Conservation (phyloP, 2,113 vertebrate genomes). For the Collichthys lucidus region DNA sequence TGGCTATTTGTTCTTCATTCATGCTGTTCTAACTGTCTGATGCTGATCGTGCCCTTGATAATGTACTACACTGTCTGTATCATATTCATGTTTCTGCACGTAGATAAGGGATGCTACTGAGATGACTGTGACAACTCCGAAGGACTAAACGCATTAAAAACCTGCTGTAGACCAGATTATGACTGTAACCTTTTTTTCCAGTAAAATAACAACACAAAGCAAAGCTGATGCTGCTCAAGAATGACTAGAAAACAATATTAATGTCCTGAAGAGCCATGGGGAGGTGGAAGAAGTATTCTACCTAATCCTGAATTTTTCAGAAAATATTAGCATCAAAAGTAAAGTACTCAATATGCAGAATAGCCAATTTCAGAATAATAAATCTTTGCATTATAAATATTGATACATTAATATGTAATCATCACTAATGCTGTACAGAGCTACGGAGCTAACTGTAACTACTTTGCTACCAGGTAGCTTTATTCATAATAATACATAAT, state of each 20-base stretch:
- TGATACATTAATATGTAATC: too few species aligned
- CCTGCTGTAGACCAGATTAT: background rate
- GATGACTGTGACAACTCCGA: background rate
- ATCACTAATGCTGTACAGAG: too few species aligned
- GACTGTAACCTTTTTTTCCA: background rate
- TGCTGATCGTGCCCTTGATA: conserved; percentile 13
- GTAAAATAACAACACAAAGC: background rate
- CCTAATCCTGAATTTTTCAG: too few species aligned
- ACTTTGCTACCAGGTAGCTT: too few species aligned
- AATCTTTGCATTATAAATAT: too few species aligned
- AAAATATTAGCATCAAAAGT: too few species aligned
- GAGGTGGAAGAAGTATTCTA: too few species aligned
- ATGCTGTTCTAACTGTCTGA: background rate
- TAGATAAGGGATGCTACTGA: background rate
- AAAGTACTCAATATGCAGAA: too few species aligned
- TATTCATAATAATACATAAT: too few species aligned
- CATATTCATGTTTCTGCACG: background rate
- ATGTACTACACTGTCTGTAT: background rate
- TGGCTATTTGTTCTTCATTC: background rate
- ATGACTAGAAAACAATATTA: background rate
- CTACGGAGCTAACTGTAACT: too few species aligned
- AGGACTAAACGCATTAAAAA: background rate
- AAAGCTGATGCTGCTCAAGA: background rate
- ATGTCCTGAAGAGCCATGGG: background rate
- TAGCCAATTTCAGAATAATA: too few species aligned